phyloP scores from a whole-genome alignment of 1,140 invertebrate genomes.

The Drosophila tropicalis region DNA sequence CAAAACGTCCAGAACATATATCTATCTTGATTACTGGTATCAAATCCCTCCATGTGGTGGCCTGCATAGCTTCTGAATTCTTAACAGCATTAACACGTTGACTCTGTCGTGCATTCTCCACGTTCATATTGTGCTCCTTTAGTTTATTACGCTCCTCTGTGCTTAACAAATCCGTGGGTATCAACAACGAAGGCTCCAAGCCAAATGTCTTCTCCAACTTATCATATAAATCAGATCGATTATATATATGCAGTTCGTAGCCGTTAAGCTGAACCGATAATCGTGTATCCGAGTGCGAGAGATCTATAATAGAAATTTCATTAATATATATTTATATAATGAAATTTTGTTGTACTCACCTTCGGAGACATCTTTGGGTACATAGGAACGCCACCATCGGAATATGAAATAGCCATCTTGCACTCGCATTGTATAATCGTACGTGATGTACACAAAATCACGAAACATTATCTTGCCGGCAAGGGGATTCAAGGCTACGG shows the following conservation, averaged over 20 bases:
- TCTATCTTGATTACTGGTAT: constrained; percentile 98
- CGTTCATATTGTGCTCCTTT: constrained; percentile 86
- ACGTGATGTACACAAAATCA: constrained; percentile 96
- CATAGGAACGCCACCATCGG: constrained; percentile 97
- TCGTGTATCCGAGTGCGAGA: constrained; percentile 97
- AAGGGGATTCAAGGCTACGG: constrained; percentile 96
- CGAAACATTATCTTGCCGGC: constrained; percentile 99
- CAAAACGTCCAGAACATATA: constrained; percentile 94
- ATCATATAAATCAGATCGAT: constrained; percentile 94
- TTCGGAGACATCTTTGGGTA: constrained; percentile 97
- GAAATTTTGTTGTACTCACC: constrained; percentile 84
- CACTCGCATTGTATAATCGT: constrained; percentile 96
- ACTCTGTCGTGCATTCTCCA: constrained; percentile 86
- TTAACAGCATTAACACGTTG: constrained; percentile 85
- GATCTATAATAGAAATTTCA: constrained; percentile 86
- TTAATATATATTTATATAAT: neutral
- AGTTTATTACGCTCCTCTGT: constrained; percentile 76
- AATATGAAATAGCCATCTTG: constrained; percentile 99
- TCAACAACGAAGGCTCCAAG: constrained; percentile 90
- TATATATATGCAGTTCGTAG: constrained; percentile 98
- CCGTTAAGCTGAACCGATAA: constrained; percentile 97
- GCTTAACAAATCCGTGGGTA: constrained; percentile 80
- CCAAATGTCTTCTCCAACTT: constrained; percentile 95
- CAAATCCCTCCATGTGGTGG: constrained; percentile 96
- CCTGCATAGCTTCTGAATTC: constrained; percentile 89